A percentile compares a stretch with the other conserved stretches of the same genome.
Evolutionary conservation across 2,888 invertebrate species (phyloP).

Genomic region (Sminthurides aquaticus): DNA sequence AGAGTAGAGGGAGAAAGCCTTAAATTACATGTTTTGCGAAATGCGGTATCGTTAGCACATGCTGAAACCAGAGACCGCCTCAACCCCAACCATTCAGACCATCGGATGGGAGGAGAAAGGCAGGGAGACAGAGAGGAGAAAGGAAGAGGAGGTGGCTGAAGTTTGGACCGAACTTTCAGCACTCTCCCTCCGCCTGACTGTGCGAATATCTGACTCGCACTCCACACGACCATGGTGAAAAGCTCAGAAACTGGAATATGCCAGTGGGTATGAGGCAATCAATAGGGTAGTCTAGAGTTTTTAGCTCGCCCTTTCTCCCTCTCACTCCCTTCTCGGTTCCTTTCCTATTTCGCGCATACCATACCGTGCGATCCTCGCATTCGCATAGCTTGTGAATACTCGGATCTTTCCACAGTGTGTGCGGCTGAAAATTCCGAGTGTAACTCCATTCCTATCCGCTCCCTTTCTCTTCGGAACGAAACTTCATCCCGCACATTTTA

Average conservation of each 20-base stretch:
- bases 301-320: not conserved
- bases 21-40: too few relatives aligned
- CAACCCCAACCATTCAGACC: too few relatives aligned
- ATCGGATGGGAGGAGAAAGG: too few relatives aligned
- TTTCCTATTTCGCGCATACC: not conserved
- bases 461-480: not conserved
- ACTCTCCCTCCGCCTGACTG: not conserved
- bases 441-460: not conserved
- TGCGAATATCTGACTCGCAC: not conserved
- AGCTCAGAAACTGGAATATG: not conserved
- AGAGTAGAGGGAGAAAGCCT: too few relatives aligned
- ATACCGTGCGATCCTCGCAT: not conserved
- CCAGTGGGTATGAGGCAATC: not conserved
- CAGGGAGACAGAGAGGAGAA: too few relatives aligned
- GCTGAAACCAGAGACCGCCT: too few relatives aligned
- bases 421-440: not conserved
- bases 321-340: not conserved
- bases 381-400: not conserved
- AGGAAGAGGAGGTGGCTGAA: too few relatives aligned
- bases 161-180: too few relatives aligned
- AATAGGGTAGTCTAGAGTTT: not conserved
- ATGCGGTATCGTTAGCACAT: too few relatives aligned
- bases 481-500: slow-evolving; percentile 7
- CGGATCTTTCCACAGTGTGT: not conserved
- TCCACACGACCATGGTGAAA: not conserved